These are phyloP conservation scores for Podarcis siculus DNA, from an alignment of 2,797 vertebrate species.

Conservation along the genomic window DNA sequence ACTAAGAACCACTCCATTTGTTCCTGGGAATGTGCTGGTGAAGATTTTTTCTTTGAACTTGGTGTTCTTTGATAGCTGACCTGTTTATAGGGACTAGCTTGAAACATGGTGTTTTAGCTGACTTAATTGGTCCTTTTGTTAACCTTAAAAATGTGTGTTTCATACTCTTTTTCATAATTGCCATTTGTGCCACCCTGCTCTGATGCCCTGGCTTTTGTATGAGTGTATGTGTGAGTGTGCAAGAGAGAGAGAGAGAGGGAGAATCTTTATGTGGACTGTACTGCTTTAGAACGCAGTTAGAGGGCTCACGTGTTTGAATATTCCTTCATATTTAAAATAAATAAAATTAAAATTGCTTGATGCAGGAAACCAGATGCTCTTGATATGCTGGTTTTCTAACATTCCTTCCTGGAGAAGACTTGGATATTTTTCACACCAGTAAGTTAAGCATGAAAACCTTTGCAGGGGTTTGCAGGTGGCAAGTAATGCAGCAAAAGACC, in stretches of 20 bases:
- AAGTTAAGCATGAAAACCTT: too few species aligned
- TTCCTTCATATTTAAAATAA: neutral
- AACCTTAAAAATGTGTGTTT: neutral
- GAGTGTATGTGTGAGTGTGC: neutral
- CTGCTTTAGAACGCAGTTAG: neutral
- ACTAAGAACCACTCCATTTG: neutral
- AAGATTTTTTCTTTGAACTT: neutral
- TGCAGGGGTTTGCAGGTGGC: too few species aligned
- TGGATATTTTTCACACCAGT: too few species aligned
- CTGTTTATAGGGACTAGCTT: neutral
- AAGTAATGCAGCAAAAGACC: too few species aligned
- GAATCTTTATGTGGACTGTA: too few species aligned
- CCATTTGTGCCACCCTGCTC: neutral
- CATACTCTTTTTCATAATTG: neutral
- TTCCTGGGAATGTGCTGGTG: neutral
- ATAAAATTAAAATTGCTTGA: neutral
- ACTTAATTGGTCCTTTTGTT: neutral
- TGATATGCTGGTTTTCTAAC: neutral
- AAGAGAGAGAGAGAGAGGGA: too few species aligned
- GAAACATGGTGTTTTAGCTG: neutral
- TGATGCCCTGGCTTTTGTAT: neutral
- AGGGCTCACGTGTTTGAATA: neutral
- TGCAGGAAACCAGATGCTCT: neutral
- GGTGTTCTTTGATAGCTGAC: neutral
- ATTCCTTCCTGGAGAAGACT: too few species aligned